Base-by-base conservation (phyloP, 2,888 invertebrate species). In the Campoplex capitator region DNA sequence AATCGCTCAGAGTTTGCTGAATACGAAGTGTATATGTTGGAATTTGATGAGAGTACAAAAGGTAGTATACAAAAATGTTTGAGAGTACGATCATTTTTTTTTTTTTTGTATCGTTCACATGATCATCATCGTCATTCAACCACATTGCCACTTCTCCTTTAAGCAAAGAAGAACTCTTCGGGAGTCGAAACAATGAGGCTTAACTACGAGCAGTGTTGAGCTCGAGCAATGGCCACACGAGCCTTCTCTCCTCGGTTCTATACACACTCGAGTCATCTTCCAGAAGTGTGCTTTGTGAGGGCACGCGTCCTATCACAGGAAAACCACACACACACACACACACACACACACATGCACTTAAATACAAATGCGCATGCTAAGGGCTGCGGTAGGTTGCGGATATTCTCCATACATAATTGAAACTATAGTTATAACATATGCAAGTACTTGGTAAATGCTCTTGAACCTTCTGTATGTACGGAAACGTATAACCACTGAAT, bases 281-380 rank as follows among this genome's bases (percentile, higher is more conserved):
- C 70, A 51, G 88, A 90, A 93, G 93, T 91, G 92, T 88, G 92
- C 92, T 93, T 93, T 93, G 93, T 93, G 92, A 93, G 93, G 92
- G 92, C 93, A 93, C 93, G 93, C 92, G 93, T 92, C 93, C 92
- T 89, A 89, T 91, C 88, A 88, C 91, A 89, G 88, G 88, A 85
- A 62, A 62, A 62, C 32, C 92, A 91, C 93, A 93, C 93, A 93
- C 92, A 92, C 92, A 93, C 92, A 93, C 91, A 89, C 89, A 91
- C 88, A 23, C 92, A 91, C 93, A 93, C 93, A 93, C 92, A 92
- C 92, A 93, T 92, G 88, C 89, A 91, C 88, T 88, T 90, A 89
- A 88, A 88, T 85, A 67, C 56, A 75, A 75, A 35, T n/a, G 38
- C 67, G 89, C 54, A 65, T 48, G 75, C 70, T 70, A 88, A 86